Evolutionary conservation across 2,797 vertebrate genomes (phyloP).

Genomic region (Spinibarbus caldwelli): DNA sequence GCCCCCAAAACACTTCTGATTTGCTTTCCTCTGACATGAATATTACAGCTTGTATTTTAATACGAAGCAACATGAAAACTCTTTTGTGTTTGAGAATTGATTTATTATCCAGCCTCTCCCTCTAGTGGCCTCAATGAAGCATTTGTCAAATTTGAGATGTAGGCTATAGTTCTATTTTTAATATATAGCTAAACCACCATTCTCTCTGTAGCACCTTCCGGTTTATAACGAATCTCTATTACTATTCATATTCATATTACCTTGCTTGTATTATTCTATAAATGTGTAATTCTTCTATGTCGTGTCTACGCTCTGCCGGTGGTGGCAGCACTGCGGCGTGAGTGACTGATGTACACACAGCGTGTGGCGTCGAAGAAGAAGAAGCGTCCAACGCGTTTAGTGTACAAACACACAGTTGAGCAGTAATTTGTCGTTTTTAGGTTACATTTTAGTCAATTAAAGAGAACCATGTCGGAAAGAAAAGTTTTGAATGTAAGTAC

Average conservation of each 20-base stretch:
- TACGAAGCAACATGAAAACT: not conserved
- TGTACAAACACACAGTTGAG: not conserved
- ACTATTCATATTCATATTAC: not conserved
- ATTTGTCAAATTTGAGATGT: no score
- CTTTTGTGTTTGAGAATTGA: not conserved
- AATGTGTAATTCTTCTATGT: not conserved
- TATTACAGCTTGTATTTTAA: not conserved
- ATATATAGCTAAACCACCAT: not conserved
- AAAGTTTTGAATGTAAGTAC: slow-evolving; percentile 92
- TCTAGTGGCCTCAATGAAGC: slow-evolving; percentile 12
- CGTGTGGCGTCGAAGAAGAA: not conserved
- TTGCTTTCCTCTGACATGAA: no score
- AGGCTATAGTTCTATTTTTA: not conserved
- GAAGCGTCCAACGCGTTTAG: not conserved
- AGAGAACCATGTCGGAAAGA: slow-evolving; percentile 85
- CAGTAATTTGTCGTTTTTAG: not conserved
- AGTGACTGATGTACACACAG: not conserved
- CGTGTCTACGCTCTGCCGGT: not conserved
- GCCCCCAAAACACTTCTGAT: not conserved
- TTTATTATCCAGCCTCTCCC: slow-evolving; percentile 23
- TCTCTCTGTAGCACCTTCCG: not conserved
- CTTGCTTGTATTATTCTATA: not conserved
- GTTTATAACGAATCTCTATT: not conserved
- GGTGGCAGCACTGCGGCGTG: not conserved
- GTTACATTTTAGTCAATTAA: not conserved